Evolutionary conservation across 2,113 vertebrate genomes (phyloP).

Genomic region (Laticauda laticaudata): DNA sequence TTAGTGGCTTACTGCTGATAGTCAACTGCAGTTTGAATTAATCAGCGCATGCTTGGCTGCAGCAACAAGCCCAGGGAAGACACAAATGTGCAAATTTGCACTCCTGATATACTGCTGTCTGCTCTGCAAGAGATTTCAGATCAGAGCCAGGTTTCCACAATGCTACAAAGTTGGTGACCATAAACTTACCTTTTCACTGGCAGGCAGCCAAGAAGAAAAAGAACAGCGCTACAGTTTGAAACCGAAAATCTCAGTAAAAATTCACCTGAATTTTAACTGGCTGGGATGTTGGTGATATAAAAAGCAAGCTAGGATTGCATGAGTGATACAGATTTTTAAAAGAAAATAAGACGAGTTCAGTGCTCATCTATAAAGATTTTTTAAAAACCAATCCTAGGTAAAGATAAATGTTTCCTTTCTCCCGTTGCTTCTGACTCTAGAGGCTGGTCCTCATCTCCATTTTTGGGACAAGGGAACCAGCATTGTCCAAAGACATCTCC

Average conservation of each 20-base stretch:
- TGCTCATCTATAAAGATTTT: not conserved
- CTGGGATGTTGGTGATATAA: not conserved
- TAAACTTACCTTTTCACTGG: not conserved
- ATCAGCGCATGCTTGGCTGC: slow-evolving; percentile 18
- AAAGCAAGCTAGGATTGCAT: not conserved
- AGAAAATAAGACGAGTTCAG: not conserved
- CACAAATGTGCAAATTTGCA: accelerated
- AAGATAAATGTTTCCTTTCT: too few relatives aligned
- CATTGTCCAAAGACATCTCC: too few relatives aligned
- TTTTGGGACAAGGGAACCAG: too few relatives aligned
- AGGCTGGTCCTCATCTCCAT: too few relatives aligned
- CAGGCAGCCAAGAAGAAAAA: slow-evolving; percentile 1
- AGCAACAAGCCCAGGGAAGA: slow-evolving; percentile 36
- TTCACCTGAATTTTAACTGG: not conserved
- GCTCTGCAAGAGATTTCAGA: not conserved
- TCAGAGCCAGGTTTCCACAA: accelerated
- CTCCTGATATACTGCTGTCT: not conserved
- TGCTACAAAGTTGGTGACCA: not conserved
- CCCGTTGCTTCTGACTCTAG: too few relatives aligned
- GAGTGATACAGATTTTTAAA: not conserved
- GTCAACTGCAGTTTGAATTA: slow-evolving; percentile 40
- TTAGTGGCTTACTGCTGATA: slow-evolving; percentile 43
- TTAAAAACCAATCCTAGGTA: not conserved
- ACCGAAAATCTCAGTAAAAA: slow-evolving; percentile 8
- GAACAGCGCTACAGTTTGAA: not conserved